phyloP scores from a whole-genome alignment of 2,888 invertebrate species.

The Tanytarsus gracilentus region DNA sequence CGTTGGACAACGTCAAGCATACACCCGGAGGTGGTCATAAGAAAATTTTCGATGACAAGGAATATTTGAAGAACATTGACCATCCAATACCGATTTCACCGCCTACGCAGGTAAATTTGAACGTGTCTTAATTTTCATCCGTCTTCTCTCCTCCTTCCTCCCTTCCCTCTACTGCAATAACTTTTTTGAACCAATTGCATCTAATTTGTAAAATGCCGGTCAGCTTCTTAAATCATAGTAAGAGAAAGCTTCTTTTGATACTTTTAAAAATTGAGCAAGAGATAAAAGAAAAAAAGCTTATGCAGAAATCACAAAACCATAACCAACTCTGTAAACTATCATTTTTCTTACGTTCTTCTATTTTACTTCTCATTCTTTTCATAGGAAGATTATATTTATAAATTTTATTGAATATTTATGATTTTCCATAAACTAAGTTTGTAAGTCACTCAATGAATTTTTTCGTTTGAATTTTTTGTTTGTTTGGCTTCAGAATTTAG shows the following conservation, averaged over 20 bases:
- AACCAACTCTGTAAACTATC: background rate
- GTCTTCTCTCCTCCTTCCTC: slow-evolving; percentile 44
- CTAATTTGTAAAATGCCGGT: too few species aligned
- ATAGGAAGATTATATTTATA: slow-evolving; percentile 43
- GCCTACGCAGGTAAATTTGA: slow-evolving; percentile 47
- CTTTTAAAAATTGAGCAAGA: too few species aligned
- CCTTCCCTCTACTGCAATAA: slow-evolving; percentile 40
- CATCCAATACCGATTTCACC: slow-evolving; percentile 48
- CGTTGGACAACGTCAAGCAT: slow-evolving; percentile 78
- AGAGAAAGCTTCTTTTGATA: too few species aligned
- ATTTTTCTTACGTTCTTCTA: slow-evolving; percentile 12
- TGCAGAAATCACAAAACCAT: too few species aligned
- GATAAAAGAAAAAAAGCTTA: too few species aligned
- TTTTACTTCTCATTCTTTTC: slow-evolving; percentile 3
- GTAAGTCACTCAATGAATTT: slow-evolving; percentile 30
- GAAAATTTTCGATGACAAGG: slow-evolving; percentile 89
- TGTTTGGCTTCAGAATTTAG: slow-evolving; percentile 31
- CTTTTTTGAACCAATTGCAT: slow-evolving; percentile 13
- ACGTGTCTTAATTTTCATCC: slow-evolving; percentile 36
- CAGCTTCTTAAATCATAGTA: too few species aligned
- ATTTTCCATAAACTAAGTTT: background rate
- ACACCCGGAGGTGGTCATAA: slow-evolving; percentile 88
- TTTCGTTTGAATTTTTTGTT: slow-evolving; percentile 34
- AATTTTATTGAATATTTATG: slow-evolving; percentile 38
- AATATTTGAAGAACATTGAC: slow-evolving; percentile 72